Conservation (phyloP, 2,797 vertebrate genomes). For the Trematomus bernacchii region DNA sequence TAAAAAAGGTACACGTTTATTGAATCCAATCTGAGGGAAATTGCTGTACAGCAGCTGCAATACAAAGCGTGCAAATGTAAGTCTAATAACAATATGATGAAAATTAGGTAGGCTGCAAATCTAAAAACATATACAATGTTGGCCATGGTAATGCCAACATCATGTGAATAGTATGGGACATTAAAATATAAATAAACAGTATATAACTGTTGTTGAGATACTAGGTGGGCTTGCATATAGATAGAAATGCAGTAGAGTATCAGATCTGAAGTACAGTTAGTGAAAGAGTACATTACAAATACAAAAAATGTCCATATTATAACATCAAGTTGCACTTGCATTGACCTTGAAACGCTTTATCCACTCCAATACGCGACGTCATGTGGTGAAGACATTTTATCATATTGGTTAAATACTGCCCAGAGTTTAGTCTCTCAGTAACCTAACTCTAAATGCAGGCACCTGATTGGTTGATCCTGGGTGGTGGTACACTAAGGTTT, state of each 20-base stretch:
- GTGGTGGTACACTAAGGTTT: accelerated
- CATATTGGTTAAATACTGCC: accelerated
- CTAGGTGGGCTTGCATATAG: no score
- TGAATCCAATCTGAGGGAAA: neutral
- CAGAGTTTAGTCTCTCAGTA: accelerated
- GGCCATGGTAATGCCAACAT: neutral
- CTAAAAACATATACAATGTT: neutral
- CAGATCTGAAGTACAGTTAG: neutral
- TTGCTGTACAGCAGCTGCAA: neutral
- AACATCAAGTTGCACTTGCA: neutral
- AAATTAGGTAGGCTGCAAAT: neutral
- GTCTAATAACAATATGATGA: neutral
- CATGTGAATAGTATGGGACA: neutral
- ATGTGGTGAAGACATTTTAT: neutral
- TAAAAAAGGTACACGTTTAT: neutral
- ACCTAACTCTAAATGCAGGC: accelerated
- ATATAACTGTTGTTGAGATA: neutral
- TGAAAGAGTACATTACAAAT: neutral
- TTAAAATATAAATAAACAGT: neutral
- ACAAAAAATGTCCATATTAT: no score
- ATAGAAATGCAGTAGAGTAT: neutral
- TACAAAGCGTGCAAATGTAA: neutral
- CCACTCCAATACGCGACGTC: neutral
- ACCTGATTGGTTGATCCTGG: conserved; percentile 14
- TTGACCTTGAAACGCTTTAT: conserved; percentile 48